Percentiles rank a stretch among this genome's conserved stretches.
These are phyloP conservation scores for Tetragnatha versicolor DNA, from an alignment of 1,140 invertebrate species.

Conservation along the genomic window DNA sequence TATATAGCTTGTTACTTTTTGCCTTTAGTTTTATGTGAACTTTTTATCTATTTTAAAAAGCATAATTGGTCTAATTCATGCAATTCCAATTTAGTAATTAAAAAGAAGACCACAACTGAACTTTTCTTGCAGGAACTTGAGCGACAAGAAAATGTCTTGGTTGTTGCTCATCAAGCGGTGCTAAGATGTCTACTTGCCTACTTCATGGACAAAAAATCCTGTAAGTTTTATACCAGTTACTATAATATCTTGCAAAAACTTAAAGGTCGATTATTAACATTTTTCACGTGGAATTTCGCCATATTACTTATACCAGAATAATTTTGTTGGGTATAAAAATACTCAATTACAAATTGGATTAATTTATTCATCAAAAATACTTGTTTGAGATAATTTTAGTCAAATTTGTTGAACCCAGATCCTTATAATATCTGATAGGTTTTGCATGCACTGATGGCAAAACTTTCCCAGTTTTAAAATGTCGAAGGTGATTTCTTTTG, in stretches of 20 bases:
- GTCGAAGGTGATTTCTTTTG: not conserved
- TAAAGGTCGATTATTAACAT: too few relatives aligned
- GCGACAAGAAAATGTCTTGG: slow-evolving; percentile 96
- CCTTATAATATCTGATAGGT: not conserved
- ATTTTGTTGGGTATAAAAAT: too few relatives aligned
- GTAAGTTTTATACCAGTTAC: slow-evolving; percentile 67
- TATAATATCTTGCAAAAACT: too few relatives aligned
- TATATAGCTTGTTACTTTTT: not conserved
- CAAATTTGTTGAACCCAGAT: not conserved
- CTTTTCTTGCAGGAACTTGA: slow-evolving; percentile 77
- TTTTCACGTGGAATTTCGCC: too few relatives aligned
- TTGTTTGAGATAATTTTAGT: too few relatives aligned
- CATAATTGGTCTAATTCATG: too few relatives aligned
- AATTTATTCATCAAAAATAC: too few relatives aligned
- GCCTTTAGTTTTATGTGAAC: not conserved
- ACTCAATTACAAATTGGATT: too few relatives aligned
- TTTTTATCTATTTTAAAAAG: not conserved
- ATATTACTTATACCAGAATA: too few relatives aligned
- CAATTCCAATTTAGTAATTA: too few relatives aligned
- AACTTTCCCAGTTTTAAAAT: not conserved
- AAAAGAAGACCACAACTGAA: too few relatives aligned
- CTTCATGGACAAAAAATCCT: slow-evolving; percentile 93
- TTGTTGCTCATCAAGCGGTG: slow-evolving; percentile 98
- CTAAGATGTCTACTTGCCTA: slow-evolving; percentile 97
- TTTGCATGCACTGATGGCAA: not conserved